Evolutionary conservation across 2,797 vertebrate species (phyloP), one percentile per base, ranked within the genome.

Genomic region (Gymnothorax reevesii): DNA sequence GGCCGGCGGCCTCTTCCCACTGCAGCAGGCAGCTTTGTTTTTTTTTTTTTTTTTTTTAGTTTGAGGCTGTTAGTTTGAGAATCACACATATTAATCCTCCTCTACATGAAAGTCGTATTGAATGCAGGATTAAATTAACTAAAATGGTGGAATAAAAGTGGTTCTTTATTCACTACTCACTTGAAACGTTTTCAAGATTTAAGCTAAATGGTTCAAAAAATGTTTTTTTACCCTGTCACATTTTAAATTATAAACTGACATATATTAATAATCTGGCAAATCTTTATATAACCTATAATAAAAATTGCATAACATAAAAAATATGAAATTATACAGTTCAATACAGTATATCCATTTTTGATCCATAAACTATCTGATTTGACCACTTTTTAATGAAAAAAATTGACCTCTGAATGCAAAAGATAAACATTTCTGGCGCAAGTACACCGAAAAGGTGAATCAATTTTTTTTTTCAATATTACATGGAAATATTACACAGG

Each of bases 1-100:
- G 80, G 59, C 86, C 13, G 59, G 73, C 73, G 42, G 42, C 77
- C 25, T 42, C 25, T 77, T 82, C 75, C 82, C 79, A 33, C 3
- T 55, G 82, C 55, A 62, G 25, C 25, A 66, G 82, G 54, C 57
- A 83, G 62, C 59, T 22, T 49, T 77, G 2, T 55, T 7, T 54
- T 22, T 54, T 55, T 55, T 20, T 54, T 55, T 80, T 54, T 80
- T 55, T 55, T 13, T 13, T 80, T 17, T 80, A 22, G 77, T 80
- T 80, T 80, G 55, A 80, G 9, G 20, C 20, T 55, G 77, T 42
- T 42, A 42, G 1, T 42, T 42, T 42, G 77, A 55, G 17, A 80
- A 55, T 55, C 52, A 54, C 6, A 55, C 17, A 54, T 17, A 33
- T 77, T 33, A 25, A 6, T 33, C 15, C 33, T 27, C 25, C 52